Evolutionary conservation across 2,888 invertebrate genomes (phyloP).

Genomic region (Formica aserva): DNA sequence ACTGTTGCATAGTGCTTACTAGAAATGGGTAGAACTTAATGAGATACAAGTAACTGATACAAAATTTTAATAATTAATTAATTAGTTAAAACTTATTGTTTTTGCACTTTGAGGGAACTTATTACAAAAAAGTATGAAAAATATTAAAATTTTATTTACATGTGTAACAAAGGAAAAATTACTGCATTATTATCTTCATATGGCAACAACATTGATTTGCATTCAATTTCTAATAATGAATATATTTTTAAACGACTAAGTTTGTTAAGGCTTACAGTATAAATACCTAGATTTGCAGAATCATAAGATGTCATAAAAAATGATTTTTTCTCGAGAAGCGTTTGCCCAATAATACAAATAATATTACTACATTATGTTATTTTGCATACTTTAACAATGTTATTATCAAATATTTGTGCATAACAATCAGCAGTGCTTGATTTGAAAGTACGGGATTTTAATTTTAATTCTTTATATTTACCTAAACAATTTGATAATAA

Average conservation of each 20-base stretch:
- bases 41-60: too few species aligned
- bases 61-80: background rate
- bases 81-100: background rate
- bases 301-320: conserved; percentile 4
- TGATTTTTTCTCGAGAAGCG: background rate
- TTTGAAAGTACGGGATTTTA: background rate
- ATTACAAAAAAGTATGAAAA: background rate
- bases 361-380: background rate
- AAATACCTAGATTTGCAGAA: background rate
- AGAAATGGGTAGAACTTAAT: too few species aligned
- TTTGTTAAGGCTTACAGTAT: background rate
- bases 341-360: conserved; percentile 9
- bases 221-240: background rate
- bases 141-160: background rate
- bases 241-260: background rate
- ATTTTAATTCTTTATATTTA: conserved; percentile 13
- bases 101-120: background rate
- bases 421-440: conserved; percentile 1
- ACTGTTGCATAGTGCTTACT: too few species aligned
- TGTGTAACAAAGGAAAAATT: background rate
- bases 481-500: background rate
- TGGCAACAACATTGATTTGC: background rate
- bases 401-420: background rate
- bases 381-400: background rate
- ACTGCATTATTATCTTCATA: background rate